Evolutionary conservation across 1,140 invertebrate species (phyloP).

Genomic region (Maconellicoccus hirsutus): DNA sequence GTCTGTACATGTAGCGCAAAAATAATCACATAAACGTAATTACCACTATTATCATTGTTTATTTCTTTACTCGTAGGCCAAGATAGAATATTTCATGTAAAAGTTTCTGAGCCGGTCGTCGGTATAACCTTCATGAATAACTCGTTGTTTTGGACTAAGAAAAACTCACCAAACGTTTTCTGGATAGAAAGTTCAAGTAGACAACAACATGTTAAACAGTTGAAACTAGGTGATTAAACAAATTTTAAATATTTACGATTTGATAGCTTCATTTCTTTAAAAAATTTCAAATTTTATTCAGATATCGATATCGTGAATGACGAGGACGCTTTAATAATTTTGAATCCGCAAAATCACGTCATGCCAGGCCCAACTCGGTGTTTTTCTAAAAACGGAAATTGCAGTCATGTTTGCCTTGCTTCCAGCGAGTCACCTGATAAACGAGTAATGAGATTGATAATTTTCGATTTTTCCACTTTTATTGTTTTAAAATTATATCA

Average conservation of each 20-base stretch:
- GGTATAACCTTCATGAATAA: conserved; percentile 15
- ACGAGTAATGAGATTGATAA: background rate
- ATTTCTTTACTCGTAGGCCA: background rate
- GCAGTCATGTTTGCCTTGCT: conserved; percentile 29
- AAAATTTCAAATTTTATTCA: no score
- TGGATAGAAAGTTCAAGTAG: background rate
- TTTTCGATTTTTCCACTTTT: conserved; percentile 29
- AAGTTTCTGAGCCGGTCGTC: conserved; percentile 16
- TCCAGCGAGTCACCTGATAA: conserved; percentile 23
- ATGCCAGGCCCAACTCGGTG: conserved; percentile 38
- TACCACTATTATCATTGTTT: background rate
- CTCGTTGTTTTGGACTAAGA: conserved; percentile 22
- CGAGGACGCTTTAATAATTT: background rate
- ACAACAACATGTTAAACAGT: background rate
- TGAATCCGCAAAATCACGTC: background rate
- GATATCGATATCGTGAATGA: background rate
- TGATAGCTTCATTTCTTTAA: no score
- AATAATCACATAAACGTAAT: no score
- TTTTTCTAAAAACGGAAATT: conserved; percentile 49
- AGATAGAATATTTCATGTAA: background rate
- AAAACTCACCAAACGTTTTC: background rate
- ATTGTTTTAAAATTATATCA: conserved; percentile 23
- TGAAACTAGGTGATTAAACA: background rate
- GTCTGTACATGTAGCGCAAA: no score
- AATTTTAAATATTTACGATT: no score